Conservation (phyloP, 1,140 invertebrate species). For the Colletes latitarsis region DNA sequence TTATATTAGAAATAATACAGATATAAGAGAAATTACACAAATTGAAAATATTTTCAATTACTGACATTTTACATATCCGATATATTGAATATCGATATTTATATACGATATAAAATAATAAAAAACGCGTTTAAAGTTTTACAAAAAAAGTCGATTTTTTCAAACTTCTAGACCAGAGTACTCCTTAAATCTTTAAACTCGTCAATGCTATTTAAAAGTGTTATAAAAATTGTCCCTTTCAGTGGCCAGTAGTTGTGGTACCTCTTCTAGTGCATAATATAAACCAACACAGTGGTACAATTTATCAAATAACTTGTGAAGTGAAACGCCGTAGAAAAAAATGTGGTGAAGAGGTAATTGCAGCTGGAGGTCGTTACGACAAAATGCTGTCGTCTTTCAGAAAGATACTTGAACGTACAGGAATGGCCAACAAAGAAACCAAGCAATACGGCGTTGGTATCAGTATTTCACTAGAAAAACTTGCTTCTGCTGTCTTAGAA, state of each 20-base stretch:
- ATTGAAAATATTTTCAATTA: not conserved
- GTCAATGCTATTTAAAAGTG: too few species aligned
- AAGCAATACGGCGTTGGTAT: constrained; percentile 87
- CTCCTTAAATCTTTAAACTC: not conserved
- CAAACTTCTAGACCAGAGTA: not conserved
- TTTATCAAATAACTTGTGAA: constrained; percentile 87
- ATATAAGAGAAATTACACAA: not conserved
- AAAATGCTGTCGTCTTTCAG: constrained; percentile 75
- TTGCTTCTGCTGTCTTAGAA: constrained; percentile 83
- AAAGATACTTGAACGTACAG: constrained; percentile 74
- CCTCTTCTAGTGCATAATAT: constrained; percentile 86
- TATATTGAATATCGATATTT: too few species aligned
- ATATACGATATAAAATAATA: too few species aligned
- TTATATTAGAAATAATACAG: not conserved
- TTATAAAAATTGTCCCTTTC: constrained; percentile 42
- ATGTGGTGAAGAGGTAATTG: constrained; percentile 83
- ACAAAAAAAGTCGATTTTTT: not conserved
- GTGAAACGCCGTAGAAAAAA: constrained; percentile 83
- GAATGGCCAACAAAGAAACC: constrained; percentile 74
- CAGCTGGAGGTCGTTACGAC: constrained; percentile 84
- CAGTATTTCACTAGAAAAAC: constrained; percentile 87
- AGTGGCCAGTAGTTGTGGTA: constrained; percentile 84
- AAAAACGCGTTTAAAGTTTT: too few species aligned
- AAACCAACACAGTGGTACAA: constrained; percentile 86
- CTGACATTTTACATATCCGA: too few species aligned